Evolutionary conservation across 2,797 vertebrate species (phyloP).

Genomic region (Sebastes iracundus): DNA sequence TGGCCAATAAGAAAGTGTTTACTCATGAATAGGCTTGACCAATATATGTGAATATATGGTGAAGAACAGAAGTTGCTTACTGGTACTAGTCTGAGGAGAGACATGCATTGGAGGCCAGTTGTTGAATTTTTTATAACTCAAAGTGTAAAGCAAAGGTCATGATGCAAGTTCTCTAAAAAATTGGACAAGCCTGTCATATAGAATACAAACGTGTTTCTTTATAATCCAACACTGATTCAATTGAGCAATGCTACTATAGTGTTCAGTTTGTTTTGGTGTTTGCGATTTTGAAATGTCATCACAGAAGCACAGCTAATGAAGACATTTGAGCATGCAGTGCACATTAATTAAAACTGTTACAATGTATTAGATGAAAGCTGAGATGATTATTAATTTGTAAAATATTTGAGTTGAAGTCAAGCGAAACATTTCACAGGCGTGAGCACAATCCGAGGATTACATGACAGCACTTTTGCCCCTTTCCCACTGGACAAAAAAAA

Average conservation of each 20-base stretch:
- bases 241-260: neutral
- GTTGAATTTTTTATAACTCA: neutral
- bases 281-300: neutral
- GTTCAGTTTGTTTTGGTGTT: neutral
- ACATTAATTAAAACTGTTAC: neutral
- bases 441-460: neutral
- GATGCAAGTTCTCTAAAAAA: neutral
- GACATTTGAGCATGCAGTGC: neutral
- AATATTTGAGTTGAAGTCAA: neutral
- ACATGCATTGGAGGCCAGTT: neutral
- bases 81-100: neutral
- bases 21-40: neutral
- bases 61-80: neutral
- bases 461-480: neutral
- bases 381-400: neutral
- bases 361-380: neutral
- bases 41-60: neutral
- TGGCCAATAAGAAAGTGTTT: neutral
- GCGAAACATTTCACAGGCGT: neutral
- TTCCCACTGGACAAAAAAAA: neutral
- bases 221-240: neutral
- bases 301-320: neutral
- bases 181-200: neutral
- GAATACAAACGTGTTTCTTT: neutral
- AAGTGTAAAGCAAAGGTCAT: neutral